These are phyloP conservation scores for Hofmannophila pseudospretella DNA, from an alignment of 2,888 invertebrate genomes.

Conservation along the genomic window DNA sequence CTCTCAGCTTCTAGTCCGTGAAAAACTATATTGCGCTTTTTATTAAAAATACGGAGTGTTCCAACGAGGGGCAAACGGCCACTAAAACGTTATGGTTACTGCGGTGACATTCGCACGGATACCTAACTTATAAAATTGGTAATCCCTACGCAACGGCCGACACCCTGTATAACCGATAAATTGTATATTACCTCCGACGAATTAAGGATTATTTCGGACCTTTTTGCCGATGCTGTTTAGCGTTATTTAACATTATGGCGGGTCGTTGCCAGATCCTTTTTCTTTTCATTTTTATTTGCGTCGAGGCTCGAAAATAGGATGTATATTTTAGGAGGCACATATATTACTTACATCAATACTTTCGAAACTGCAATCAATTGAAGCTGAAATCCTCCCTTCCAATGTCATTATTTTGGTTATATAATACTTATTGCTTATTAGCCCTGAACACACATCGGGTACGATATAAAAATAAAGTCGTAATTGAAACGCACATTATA, in stretches of 20 bases:
- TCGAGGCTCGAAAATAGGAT: too few species aligned
- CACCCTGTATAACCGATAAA: constrained; percentile 45
- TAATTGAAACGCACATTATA: not conserved
- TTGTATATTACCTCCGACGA: constrained; percentile 42
- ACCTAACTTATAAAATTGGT: constrained; percentile 72
- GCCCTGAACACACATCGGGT: too few species aligned
- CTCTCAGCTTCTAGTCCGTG: constrained; percentile 35
- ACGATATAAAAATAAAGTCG: not conserved
- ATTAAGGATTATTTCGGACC: constrained; percentile 46
- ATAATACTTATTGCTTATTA: too few species aligned
- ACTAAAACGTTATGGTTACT: constrained; percentile 73
- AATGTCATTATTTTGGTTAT: too few species aligned
- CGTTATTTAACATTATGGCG: constrained; percentile 18
- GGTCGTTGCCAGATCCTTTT: not conserved
- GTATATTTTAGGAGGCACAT: too few species aligned
- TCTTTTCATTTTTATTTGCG: too few species aligned
- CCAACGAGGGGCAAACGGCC: constrained; percentile 66
- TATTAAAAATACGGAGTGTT: constrained; percentile 69
- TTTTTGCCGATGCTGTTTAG: constrained; percentile 38
- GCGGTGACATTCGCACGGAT: constrained; percentile 68
- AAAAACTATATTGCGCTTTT: constrained; percentile 67
- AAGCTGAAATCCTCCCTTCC: too few species aligned
- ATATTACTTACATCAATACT: too few species aligned
- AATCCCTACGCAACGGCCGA: constrained; percentile 44
- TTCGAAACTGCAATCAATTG: too few species aligned